phyloP scores from a whole-genome alignment of 2,113 vertebrate species.

The Prochilodus magdalenae region DNA sequence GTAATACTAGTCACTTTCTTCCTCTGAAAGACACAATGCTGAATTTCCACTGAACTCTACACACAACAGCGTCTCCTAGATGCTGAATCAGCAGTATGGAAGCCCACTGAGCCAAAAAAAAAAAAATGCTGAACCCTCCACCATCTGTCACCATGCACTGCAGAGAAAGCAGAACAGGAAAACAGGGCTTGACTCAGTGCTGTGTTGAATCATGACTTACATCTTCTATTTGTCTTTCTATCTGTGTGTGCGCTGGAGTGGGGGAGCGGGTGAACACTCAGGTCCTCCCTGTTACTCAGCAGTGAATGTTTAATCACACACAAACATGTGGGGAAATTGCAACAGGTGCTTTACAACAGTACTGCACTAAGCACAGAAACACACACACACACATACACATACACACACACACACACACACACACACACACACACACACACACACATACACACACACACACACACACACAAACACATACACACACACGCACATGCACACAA shows the following conservation, averaged over 20 bases:
- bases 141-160: background rate
- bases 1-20: too few species aligned
- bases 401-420: background rate
- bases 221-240: background rate
- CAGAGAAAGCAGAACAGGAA: background rate
- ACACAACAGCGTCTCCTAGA: too few species aligned
- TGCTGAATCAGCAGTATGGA: background rate
- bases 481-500: too few species aligned
- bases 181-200: background rate
- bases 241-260: too few species aligned
- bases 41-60: too few species aligned
- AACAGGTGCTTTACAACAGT: background rate
- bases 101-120: background rate
- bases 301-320: too few species aligned
- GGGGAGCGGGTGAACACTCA: too few species aligned
- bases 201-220: background rate
- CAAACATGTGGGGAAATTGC: too few species aligned
- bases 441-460: too few species aligned
- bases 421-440: background rate
- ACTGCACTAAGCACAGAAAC: background rate
- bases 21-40: too few species aligned
- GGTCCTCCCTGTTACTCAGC: too few species aligned
- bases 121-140: background rate
- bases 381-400: constrained; percentile 3
- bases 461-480: too few species aligned